Base-by-base conservation (phyloP, 2,797 vertebrate genomes). In the Bradypus variegatus region DNA sequence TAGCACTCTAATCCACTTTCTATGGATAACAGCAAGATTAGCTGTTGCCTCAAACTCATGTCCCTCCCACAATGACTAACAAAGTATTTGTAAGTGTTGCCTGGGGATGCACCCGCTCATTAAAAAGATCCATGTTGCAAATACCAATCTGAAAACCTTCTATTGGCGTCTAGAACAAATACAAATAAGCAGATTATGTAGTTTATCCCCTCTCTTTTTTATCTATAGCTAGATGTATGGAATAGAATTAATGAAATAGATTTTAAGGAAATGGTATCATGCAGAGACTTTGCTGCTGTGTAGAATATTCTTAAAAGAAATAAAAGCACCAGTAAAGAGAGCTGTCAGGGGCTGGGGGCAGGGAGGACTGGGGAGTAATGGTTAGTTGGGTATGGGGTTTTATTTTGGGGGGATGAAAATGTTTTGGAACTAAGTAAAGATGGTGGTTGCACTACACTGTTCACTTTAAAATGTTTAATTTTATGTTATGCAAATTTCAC, bases 11-110 rank as follows among this genome's bases (percentile, higher is more conserved):
- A 95, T 95, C 86, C 92, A 95, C 85, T 90, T 94, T 94, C 94
- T 95, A 78, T 93, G 95, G 95, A 91, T 88, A 58, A 94, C 80
- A 95, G 89, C 90, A 91, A 94, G 89, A 95, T 95, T 95, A 93
- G 92, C 89, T 83, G 55, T 93, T 95, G 82, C 79, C 79, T 93
- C 93, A 92, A 87, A 89, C 65, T 86, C 45, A 10, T 45, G 85
- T 77, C 72, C 45, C 55, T 95, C 50, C 92, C 72, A 93, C 91
- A 94, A 90, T 31, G 85, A 91, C 89, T 87, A 92, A 31, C 29
- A 76, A 92, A 95, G 93, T 94, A 89, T 92, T 93, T 86, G 36
- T 65, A 92, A 92, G 64, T 96, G 89, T 91, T 92, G 80, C 85
- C 70, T 82, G 90, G 92, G 89, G 89, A 94, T 85, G 75, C 31